These are phyloP conservation scores for Hippocampus comes DNA, from an alignment of 2,113 vertebrate genomes.

Conservation along the genomic window DNA sequence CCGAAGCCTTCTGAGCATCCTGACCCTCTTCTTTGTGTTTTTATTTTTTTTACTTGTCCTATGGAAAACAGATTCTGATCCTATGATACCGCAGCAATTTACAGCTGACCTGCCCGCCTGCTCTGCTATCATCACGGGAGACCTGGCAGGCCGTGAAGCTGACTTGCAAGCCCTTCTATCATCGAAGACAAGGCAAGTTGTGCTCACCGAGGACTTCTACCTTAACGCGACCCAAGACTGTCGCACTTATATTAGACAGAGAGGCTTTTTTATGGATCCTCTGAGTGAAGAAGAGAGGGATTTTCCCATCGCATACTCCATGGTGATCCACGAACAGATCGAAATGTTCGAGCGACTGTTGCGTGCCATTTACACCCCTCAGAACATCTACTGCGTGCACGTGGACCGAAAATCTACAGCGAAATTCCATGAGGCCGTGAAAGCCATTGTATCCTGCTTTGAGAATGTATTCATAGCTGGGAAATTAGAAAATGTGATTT, in stretches of 20 bases:
- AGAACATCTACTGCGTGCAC: conserved; percentile 90
- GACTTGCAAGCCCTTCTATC: conserved; percentile 58
- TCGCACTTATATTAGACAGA: conserved; percentile 53
- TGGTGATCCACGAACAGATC: conserved; percentile 87
- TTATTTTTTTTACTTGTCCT: conserved; percentile 15
- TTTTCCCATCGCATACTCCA: conserved; percentile 86
- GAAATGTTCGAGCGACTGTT: conserved; percentile 90
- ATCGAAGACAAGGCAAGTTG: background rate
- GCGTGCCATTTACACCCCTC: conserved; percentile 80
- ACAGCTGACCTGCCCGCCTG: conserved; percentile 66
- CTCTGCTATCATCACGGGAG: conserved; percentile 69
- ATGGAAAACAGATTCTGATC: conserved; percentile 7
- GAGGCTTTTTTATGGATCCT: conserved; percentile 73
- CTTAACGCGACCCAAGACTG: conserved; percentile 79
- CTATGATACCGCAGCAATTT: conserved; percentile 14
- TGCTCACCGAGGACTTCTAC: conserved; percentile 64
- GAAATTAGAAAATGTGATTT: conserved; percentile 77
- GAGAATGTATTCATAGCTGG: conserved; percentile 86
- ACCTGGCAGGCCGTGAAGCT: conserved; percentile 31
- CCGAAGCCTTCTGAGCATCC: accelerated
- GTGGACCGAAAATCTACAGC: conserved; percentile 77
- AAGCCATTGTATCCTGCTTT: conserved; percentile 79
- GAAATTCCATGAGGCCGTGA: conserved; percentile 72
- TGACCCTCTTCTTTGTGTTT: conserved; percentile 8
- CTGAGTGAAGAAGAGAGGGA: conserved; percentile 78